A percentile compares a stretch with the other conserved stretches of the same genome.
Evolutionary conservation across 2,888 invertebrate species (phyloP).

Genomic region (Hemithea aestivaria): DNA sequence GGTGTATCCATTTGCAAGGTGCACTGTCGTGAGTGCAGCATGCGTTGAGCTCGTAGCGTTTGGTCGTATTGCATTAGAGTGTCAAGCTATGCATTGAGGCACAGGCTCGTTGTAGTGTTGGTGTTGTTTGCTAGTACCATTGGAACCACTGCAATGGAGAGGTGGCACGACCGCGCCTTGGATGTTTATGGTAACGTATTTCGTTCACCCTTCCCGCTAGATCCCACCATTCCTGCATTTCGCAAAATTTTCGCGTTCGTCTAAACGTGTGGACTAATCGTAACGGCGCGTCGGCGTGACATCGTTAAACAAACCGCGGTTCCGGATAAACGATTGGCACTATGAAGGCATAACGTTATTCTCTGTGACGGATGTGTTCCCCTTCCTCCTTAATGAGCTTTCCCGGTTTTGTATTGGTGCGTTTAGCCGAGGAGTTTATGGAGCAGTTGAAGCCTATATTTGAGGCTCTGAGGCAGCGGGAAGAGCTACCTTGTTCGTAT

Average conservation of each 20-base stretch:
- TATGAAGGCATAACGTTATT: slow-evolving; percentile 61
- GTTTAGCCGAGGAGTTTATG: slow-evolving; percentile 95
- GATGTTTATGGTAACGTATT: slow-evolving; percentile 73
- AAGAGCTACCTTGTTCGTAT: slow-evolving; percentile 94
- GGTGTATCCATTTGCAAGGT: slow-evolving; percentile 67
- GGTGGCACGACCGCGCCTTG: slow-evolving; percentile 75
- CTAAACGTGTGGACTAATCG: slow-evolving; percentile 69
- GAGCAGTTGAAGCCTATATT: slow-evolving; percentile 97
- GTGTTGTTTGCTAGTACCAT: slow-evolving; percentile 74
- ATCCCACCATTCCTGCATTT: slow-evolving; percentile 61
- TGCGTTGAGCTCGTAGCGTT: slow-evolving; percentile 76
- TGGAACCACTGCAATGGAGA: slow-evolving; percentile 76
- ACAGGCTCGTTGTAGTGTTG: slow-evolving; percentile 74
- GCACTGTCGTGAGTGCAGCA: slow-evolving; percentile 69
- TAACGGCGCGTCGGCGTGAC: slow-evolving; percentile 49
- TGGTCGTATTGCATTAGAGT: slow-evolving; percentile 75
- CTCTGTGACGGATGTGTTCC: slow-evolving; percentile 42
- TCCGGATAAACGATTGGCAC: slow-evolving; percentile 72
- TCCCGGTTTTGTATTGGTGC: slow-evolving; percentile 72
- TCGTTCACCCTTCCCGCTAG: slow-evolving; percentile 66
- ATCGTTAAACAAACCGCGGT: slow-evolving; percentile 35
- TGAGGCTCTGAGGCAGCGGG: slow-evolving; percentile 94
- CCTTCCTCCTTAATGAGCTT: slow-evolving; percentile 60
- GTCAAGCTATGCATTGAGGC: slow-evolving; percentile 72
- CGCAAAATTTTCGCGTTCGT: slow-evolving; percentile 54